These are phyloP conservation scores for Drosophila neonasuta DNA, from an alignment of 2,888 invertebrate genomes.

Conservation along the genomic window DNA sequence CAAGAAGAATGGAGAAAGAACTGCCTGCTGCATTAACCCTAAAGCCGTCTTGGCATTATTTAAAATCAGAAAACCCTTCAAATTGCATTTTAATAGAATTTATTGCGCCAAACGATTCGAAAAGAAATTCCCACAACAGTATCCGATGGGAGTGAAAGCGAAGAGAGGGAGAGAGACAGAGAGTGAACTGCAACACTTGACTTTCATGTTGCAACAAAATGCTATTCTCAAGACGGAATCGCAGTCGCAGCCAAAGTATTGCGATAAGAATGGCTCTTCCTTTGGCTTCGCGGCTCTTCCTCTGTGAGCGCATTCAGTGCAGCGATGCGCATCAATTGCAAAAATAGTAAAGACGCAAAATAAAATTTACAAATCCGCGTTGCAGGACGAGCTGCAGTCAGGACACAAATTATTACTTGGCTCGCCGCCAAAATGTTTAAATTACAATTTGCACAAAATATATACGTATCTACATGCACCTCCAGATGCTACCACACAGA, in stretches of 20 bases:
- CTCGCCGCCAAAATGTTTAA: slow-evolving; percentile 74
- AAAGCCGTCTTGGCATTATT: slow-evolving; percentile 64
- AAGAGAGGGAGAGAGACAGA: not conserved
- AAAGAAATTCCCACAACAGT: slow-evolving; percentile 48
- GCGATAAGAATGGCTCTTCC: slow-evolving; percentile 64
- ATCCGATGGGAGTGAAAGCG: not conserved
- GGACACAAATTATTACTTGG: slow-evolving; percentile 76
- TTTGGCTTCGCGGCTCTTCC: slow-evolving; percentile 20
- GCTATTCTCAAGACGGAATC: slow-evolving; percentile 59
- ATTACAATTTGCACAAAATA: slow-evolving; percentile 71
- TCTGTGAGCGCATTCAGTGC: slow-evolving; percentile 33
- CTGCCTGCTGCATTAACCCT: slow-evolving; percentile 51
- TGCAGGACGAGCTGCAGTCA: slow-evolving; percentile 53
- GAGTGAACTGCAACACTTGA: slow-evolving; percentile 73
- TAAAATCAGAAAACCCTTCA: slow-evolving; percentile 75
- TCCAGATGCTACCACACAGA: not conserved
- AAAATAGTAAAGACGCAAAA: slow-evolving; percentile 34
- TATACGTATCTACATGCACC: slow-evolving; percentile 15
- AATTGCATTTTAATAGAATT: slow-evolving; percentile 78
- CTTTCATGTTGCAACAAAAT: slow-evolving; percentile 75
- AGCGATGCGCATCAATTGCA: slow-evolving; percentile 72
- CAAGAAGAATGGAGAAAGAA: slow-evolving; percentile 16
- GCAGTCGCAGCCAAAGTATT: slow-evolving; percentile 53
- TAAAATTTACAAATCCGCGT: slow-evolving; percentile 51
- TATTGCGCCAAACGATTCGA: slow-evolving; percentile 68